These are phyloP conservation scores for Uria lomvia DNA, from an alignment of 2,113 vertebrate genomes.

Conservation along the genomic window DNA sequence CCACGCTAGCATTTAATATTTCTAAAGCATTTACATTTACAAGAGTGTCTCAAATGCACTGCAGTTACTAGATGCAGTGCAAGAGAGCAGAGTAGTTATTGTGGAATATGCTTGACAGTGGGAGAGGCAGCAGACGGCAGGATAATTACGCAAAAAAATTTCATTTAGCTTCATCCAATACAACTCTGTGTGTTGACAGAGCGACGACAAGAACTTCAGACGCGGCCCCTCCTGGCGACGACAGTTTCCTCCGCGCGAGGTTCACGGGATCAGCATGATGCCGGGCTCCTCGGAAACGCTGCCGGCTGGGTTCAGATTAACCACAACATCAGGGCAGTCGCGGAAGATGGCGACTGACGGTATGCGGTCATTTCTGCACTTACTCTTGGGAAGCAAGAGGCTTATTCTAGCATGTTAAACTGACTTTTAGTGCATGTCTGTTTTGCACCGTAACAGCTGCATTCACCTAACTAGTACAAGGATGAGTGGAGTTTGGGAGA, in stretches of 20 bases:
- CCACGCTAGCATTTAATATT: background rate
- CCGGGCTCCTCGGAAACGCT: slow-evolving; percentile 95
- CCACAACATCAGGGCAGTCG: slow-evolving; percentile 89
- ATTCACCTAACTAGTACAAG: background rate
- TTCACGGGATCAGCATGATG: slow-evolving; percentile 99
- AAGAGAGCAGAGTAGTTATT: background rate
- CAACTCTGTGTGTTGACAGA: slow-evolving; percentile 70
- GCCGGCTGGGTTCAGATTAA: slow-evolving; percentile 94
- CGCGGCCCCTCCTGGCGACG: slow-evolving; percentile 93
- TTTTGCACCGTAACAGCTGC: rapidly evolving
- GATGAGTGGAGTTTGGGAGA: background rate
- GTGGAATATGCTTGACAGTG: background rate
- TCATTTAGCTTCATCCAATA: background rate
- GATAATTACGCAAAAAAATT: background rate
- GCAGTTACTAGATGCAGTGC: background rate
- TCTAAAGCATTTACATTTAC: background rate
- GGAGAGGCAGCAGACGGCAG: background rate
- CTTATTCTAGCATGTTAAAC: background rate
- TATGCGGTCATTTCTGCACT: slow-evolving; percentile 58
- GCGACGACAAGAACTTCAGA: slow-evolving; percentile 90
- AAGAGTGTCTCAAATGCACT: background rate
- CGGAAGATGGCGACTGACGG: slow-evolving; percentile 90
- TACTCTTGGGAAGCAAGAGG: background rate
- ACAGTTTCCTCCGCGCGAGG: slow-evolving; percentile 92
- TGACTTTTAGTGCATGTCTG: background rate